A percentile compares a stretch with the other conserved stretches of the same genome.
Conservation (phyloP, 2,113 vertebrate species). For the Cyphomyrus discorhynchus region DNA sequence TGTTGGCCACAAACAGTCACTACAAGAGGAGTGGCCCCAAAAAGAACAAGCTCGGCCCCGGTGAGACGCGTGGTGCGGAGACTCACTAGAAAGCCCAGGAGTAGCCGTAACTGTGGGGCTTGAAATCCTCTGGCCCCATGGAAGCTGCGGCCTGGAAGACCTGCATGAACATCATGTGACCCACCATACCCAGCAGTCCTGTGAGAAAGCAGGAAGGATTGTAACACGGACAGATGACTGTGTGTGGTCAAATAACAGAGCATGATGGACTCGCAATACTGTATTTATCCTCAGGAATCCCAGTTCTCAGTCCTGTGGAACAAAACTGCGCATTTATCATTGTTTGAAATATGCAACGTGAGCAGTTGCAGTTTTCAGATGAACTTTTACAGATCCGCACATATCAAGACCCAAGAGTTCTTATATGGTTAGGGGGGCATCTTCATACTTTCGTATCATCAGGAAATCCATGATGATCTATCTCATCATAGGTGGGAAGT, state of each 20-base stretch:
- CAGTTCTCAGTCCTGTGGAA: not conserved
- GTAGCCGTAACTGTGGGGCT: slow-evolving; percentile 63
- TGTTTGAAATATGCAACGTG: not conserved
- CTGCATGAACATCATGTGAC: slow-evolving; percentile 71
- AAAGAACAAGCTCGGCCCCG: not conserved
- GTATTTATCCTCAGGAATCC: not conserved
- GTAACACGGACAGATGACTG: not conserved
- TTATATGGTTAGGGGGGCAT: not conserved
- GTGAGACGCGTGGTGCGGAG: not conserved
- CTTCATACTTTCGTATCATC: not conserved
- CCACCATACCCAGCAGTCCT: slow-evolving; percentile 67
- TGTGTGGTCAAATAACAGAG: not conserved
- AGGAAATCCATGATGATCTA: not conserved
- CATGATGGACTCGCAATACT: not conserved
- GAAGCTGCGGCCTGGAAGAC: slow-evolving; percentile 63
- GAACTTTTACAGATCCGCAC: not conserved
- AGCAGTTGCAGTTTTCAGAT: not conserved
- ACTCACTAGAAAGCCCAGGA: slow-evolving; percentile 69
- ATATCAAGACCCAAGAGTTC: not conserved
- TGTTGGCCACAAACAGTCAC: not conserved
- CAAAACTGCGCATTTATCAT: not conserved
- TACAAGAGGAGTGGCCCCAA: not conserved
- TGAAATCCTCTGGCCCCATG: slow-evolving; percentile 63
- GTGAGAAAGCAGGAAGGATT: slow-evolving; percentile 17
- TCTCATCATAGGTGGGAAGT: not conserved